A percentile compares a stretch with the other conserved stretches of the same genome.
Conservation (phyloP, 1,140 invertebrate species). For the Orussus abietinus region DNA sequence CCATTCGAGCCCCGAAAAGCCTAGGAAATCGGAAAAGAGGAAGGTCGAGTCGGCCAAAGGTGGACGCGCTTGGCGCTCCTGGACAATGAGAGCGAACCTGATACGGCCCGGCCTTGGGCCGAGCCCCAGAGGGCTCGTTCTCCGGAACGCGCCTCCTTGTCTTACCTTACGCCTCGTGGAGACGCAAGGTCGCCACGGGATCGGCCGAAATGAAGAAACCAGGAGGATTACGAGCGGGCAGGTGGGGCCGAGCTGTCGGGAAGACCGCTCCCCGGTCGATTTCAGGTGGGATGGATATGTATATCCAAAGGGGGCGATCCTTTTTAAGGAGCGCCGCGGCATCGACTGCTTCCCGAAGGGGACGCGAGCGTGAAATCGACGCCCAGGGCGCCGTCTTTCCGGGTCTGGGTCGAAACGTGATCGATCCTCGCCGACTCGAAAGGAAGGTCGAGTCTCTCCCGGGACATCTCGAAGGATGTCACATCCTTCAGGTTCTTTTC, state of each 20-base stretch:
- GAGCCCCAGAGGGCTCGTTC: not conserved
- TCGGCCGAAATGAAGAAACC: not conserved
- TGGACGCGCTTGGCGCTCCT: slow-evolving; percentile 22
- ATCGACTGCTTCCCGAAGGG: not conserved
- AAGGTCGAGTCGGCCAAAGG: not conserved
- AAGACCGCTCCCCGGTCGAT: no score
- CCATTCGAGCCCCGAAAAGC: not conserved
- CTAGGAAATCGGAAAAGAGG: not conserved
- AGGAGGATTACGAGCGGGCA: no score
- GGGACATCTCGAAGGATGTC: no score
- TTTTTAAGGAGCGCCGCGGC: no score
- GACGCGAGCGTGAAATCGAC: slow-evolving; percentile 3
- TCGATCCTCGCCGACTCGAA: no score
- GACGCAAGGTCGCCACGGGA: slow-evolving; percentile 6
- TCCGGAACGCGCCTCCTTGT: slow-evolving; percentile 14
- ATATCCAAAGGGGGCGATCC: no score
- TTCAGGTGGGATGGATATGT: no score
- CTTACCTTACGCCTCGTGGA: slow-evolving; percentile 5
- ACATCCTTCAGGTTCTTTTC: no score
- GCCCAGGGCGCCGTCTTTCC: not conserved
- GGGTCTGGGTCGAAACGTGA: no score
- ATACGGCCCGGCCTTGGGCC: slow-evolving; percentile 16
- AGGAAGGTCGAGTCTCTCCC: no score
- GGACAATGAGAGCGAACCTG: slow-evolving; percentile 25
- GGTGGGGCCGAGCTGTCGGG: no score